Base-by-base conservation (phyloP, 2,113 vertebrate species). In the Scortum barcoo region DNA sequence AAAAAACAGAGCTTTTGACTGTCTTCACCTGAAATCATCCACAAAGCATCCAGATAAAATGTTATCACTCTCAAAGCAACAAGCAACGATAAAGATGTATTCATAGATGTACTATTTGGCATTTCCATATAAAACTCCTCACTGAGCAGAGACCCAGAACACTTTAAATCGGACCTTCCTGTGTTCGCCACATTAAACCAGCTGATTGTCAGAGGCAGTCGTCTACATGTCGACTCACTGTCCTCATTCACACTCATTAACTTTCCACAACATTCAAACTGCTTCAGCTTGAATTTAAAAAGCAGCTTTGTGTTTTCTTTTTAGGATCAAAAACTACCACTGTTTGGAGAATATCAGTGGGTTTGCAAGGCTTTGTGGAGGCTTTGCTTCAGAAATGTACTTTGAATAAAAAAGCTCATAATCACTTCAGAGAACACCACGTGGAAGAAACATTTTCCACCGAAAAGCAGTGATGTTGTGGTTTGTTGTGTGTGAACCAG, bases 171-270 rank as follows among this genome's bases (percentile, higher is more conserved):
- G 0, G 54, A 77, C 36, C 54, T 62, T 66, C 48, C 24, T 20
- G 66, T 61, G 24, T 75, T 66, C 2, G 12, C 56, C 17, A 17
- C 53, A 54, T 69, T 40, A 65, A 80, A 66, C 42, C 48, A 13
- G 54, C 54, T 24, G 42, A 53, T 14, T 9, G 20, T 61, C 50
- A 58, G 75, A 58, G 42, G 60, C 77, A 76, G 70, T 51, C 53
- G 4, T 68, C 56, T 42, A 50, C 65, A 17, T 53, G 83, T 83
- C 62, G 30, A 68, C 66, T 78, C 69, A 16, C 53, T 58, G 71
- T 74, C 69, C 67, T 80, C 85, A 72, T 86, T 78, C 67, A 66
- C 24, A 76, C 77, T 84, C 76, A 85, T 83, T 82, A 88, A 48
- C 28, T 42, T 53, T 58, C 65, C 40, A n/a, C 74, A 76, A 57